These are phyloP conservation scores for Tortrix viridana DNA, from an alignment of 2,888 invertebrate genomes.

Conservation along the genomic window DNA sequence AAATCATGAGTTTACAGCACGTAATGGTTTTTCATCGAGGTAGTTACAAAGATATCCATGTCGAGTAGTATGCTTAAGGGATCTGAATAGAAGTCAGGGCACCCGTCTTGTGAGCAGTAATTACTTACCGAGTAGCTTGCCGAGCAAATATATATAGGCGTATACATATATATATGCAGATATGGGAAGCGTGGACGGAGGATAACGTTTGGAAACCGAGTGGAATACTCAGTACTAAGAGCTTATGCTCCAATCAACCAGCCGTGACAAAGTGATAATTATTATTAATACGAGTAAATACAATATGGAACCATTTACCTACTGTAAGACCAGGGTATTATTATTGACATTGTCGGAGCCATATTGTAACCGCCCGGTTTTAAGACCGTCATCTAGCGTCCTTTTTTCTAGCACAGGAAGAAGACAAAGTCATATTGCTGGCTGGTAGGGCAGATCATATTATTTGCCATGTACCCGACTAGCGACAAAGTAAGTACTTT, in stretches of 20 bases:
- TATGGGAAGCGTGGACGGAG: not conserved
- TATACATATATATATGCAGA: not conserved
- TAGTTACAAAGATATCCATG: conserved; percentile 21
- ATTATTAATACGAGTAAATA: too few relatives aligned
- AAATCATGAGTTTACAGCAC: conserved; percentile 4
- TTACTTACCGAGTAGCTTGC: conserved; percentile 55
- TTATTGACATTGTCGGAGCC: too few relatives aligned
- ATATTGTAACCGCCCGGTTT: too few relatives aligned
- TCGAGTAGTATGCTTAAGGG: conserved; percentile 20
- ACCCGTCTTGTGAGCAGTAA: conserved; percentile 43
- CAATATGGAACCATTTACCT: not conserved
- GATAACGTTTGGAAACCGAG: conserved; percentile 5
- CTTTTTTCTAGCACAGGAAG: too few relatives aligned
- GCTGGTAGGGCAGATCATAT: too few relatives aligned
- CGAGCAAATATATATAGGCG: conserved; percentile 9
- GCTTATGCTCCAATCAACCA: conserved; percentile 14
- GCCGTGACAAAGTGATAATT: not conserved
- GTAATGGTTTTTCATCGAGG: conserved; percentile 1
- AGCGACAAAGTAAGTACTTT: too few relatives aligned
- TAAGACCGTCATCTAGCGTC: too few relatives aligned
- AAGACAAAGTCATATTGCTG: too few relatives aligned
- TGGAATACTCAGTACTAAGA: not conserved
- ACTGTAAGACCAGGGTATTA: too few relatives aligned
- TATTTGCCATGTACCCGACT: too few relatives aligned
- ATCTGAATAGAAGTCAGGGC: conserved; percentile 11